These are phyloP conservation scores for Macropodus opercularis DNA, from an alignment of 2,797 vertebrate genomes.

Conservation along the genomic window DNA sequence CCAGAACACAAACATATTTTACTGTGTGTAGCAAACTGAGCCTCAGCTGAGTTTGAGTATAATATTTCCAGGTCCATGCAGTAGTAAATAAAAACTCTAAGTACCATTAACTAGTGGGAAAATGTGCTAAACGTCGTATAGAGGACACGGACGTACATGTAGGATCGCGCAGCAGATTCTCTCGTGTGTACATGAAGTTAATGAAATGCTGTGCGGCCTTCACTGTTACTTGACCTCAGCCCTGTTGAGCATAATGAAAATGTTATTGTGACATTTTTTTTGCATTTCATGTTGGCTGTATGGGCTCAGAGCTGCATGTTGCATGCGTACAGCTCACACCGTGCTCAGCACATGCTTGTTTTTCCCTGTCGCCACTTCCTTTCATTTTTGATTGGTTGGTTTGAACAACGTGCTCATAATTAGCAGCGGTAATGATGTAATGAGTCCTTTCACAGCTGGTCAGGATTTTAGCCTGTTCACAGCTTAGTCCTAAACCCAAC, in stretches of 20 bases:
- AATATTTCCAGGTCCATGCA: neutral
- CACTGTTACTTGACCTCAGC: neutral
- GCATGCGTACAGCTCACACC: neutral
- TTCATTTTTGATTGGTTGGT: conserved; percentile 19
- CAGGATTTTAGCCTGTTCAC: conserved; percentile 22
- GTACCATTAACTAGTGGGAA: neutral
- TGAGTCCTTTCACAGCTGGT: conserved; percentile 32
- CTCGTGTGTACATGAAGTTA: neutral
- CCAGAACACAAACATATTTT: neutral
- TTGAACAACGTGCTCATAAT: conserved; percentile 30
- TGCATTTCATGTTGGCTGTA: no score
- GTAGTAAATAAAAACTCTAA: neutral
- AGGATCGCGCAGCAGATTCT: neutral
- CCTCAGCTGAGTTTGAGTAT: neutral
- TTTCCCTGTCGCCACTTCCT: no score
- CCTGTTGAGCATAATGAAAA: neutral
- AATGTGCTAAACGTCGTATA: no score
- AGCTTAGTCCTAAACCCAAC: conserved; percentile 26
- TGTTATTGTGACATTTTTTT: no score
- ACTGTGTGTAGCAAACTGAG: neutral
- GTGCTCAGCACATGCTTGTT: no score
- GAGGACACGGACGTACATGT: no score
- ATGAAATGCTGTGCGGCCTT: neutral
- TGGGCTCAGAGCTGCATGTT: neutral
- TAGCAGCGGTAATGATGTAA: conserved; percentile 35